Evolutionary conservation across 1,140 invertebrate genomes (phyloP), one percentile per base, ranked within the genome.

Genomic region (Aporrectodea caliginosa): DNA sequence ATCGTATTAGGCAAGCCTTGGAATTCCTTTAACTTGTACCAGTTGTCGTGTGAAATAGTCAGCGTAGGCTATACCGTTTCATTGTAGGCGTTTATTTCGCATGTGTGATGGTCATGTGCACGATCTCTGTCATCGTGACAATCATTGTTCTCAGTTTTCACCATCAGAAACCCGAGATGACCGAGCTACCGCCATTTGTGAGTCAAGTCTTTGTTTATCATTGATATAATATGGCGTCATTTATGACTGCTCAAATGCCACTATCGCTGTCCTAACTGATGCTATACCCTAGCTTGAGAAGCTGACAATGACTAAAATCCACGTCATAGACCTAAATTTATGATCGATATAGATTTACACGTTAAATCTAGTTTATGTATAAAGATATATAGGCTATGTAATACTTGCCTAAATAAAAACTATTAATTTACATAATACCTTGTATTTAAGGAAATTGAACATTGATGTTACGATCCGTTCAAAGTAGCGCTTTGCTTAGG

Each of bases 91-190:
- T 97, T 82, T 99, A 99, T 91, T 99, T 99, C 91, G 98, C 98
- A 90, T 98, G 96, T 91, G 98, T 99, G 89, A 99, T 99, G 98
- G 96, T 99, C 90, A 98, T 99, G 96, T 97, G 98, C 88, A 96
- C 97, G 84, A 96, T 97, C 85, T 98, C 96, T 80, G 96, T 99
- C 85, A 95, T 99, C 85, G 96, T 96, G 88, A 99, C 98, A 80
- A 98, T 99, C 84, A 92, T 99, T 85, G 98, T 99, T 86, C 92
- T 99, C 84, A 99, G 99, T 91, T 98, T 98, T 90, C 98, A 99
- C 91, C 97, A 99, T 91, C 92, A 97, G 84, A 96, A 95, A 88
- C 92, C 96, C 81, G 96, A 98, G 89, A 98, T 95, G 81, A 96
- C 99, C 89, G 95, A 96, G 90, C 98, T 99, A 96, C 95, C 96